phyloP scores from a whole-genome alignment of 2,113 vertebrate genomes.

The Halcyon senegalensis region DNA sequence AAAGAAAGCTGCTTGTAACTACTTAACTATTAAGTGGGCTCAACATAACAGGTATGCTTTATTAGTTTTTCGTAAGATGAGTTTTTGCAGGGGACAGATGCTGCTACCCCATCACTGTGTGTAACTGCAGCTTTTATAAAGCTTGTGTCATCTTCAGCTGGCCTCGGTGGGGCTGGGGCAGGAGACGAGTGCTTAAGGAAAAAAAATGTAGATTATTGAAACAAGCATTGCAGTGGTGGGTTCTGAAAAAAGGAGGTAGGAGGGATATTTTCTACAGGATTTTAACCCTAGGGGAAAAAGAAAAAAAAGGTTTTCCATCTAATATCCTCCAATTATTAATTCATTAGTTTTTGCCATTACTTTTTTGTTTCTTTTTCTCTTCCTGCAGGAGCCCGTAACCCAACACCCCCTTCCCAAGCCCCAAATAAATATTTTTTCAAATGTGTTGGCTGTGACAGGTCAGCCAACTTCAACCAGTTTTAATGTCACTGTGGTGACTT shows the following conservation, averaged over 20 bases:
- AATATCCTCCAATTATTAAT: neutral
- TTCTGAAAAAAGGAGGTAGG: neutral
- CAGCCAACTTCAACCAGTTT: neutral
- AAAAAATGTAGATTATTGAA: neutral
- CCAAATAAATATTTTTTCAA: neutral
- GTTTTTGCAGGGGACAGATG: neutral
- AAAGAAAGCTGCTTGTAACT: neutral
- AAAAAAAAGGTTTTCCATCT: neutral
- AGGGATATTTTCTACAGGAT: neutral
- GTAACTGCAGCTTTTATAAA: neutral
- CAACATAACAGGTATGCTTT: neutral
- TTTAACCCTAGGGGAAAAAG: neutral
- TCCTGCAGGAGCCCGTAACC: neutral
- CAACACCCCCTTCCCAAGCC: neutral
- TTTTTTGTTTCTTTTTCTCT: neutral
- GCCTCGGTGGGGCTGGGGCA: neutral
- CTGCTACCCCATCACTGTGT: fast-evolving
- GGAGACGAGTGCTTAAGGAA: fast-evolving
- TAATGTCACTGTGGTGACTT: neutral
- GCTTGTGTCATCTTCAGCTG: neutral
- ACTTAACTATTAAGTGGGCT: too few relatives aligned
- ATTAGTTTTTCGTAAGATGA: neutral
- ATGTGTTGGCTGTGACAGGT: neutral
- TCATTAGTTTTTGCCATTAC: neutral
- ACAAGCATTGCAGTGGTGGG: fast-evolving